Evolutionary conservation across 2,888 invertebrate genomes (phyloP).

Genomic region (Crossocerus cetratus): DNA sequence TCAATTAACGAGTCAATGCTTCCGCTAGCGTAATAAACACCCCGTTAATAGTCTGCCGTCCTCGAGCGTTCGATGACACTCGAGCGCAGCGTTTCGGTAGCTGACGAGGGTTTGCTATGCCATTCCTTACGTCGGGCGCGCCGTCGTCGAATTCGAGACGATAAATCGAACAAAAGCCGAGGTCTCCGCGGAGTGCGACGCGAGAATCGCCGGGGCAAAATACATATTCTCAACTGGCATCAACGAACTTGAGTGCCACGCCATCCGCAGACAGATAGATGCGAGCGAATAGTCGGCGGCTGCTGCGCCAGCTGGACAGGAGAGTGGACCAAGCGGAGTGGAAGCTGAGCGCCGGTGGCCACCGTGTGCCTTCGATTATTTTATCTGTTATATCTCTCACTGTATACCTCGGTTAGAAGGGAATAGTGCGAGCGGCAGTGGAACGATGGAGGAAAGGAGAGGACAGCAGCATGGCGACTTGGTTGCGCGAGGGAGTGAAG

Average conservation of each 20-base stretch:
- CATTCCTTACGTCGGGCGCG: conserved; percentile 10
- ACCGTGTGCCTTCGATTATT: conserved; percentile 55
- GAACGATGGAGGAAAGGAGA: conserved; percentile 4
- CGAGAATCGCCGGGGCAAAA: conserved; percentile 14
- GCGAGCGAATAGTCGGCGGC: background rate
- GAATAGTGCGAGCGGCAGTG: conserved; percentile 24
- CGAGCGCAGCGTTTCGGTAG: conserved; percentile 7
- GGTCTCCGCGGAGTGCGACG: conserved; percentile 13
- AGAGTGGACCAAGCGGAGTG: background rate
- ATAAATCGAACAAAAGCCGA: conserved; percentile 21
- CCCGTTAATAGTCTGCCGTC: conserved; percentile 11
- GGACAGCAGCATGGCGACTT: background rate
- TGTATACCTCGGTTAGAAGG: conserved; percentile 26
- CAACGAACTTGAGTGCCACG: conserved; percentile 8
- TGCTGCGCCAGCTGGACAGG: background rate
- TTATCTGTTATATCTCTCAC: conserved; percentile 57
- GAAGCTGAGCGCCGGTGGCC: conserved; percentile 25
- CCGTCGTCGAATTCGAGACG: conserved; percentile 11
- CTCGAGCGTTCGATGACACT: conserved; percentile 33
- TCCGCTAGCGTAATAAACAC: conserved; percentile 41
- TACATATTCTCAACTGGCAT: conserved; percentile 29
- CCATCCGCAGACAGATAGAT: conserved; percentile 13
- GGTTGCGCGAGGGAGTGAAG: conserved; percentile 7
- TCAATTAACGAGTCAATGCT: conserved; percentile 43
- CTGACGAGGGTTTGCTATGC: background rate